Evolutionary conservation across 2,113 vertebrate genomes (phyloP), one percentile per base, ranked within the genome.

Genomic region (Channa argus): DNA sequence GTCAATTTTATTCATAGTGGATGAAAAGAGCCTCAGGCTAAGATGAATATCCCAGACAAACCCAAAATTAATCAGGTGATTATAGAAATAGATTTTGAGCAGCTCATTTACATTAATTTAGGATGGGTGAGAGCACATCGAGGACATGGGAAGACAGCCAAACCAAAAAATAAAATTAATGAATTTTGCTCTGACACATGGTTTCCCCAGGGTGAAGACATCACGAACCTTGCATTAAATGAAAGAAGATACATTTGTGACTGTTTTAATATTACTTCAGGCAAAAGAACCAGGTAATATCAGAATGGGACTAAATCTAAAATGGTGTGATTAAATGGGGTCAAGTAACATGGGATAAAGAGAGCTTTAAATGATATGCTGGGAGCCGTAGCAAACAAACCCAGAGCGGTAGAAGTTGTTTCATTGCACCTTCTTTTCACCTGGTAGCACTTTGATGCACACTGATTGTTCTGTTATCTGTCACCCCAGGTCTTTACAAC

Each of bases 31-130:
- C 69, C 79, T 68, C 2, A 8, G 67, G 83, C 49, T 74, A 37
- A 77, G 71, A 81, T 79, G 69, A 88, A 74, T 59, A 50, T 72
- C 47, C 59, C 63, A 83, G 71, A 59, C 71, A 53, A 70, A 73
- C 41, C 56, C 54, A 10, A 86, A 79, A 82, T 79, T 74, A 82
- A 79, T 88, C 71, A 88, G 79, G 73, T 59, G 73, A 85, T 85
- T 45, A 67, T 68, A 51, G 60, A 74, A 53, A 80, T 73, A 58
- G 71, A 80, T 85, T 83, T 60, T 60, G 45, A 71, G 74, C 45
- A 51, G 58, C 77, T 85, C 37, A 82, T 87, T 87, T 79, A 69
- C 63, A 79, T 79, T 56, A 33, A 84, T 84, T 80, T 79, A 52
- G 24, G 49, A 77, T 78, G 84, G 71, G n/a, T 74, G 58, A 67